Evolutionary conservation across 2,888 invertebrate genomes (phyloP).

Genomic region (Eulithis testata): DNA sequence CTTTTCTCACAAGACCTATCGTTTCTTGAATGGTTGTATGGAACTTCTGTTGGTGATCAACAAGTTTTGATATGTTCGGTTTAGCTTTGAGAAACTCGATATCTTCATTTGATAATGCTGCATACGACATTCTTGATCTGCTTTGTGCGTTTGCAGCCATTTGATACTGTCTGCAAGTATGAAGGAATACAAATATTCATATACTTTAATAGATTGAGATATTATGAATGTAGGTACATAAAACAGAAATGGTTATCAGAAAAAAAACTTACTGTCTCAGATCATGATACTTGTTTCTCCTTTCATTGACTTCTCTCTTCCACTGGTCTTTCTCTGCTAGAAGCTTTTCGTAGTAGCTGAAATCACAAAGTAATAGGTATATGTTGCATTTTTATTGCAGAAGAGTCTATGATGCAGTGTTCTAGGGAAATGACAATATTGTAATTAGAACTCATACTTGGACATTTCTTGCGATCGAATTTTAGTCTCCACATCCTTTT

Average conservation of each 20-base stretch:
- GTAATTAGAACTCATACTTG: slow-evolving; percentile 47
- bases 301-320: slow-evolving; percentile 71
- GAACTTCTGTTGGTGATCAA: slow-evolving; percentile 66
- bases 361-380: slow-evolving; percentile 23
- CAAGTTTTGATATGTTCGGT: slow-evolving; percentile 66
- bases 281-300: slow-evolving; percentile 72
- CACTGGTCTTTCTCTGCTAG: slow-evolving; percentile 72
- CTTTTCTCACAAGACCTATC: slow-evolving; percentile 56
- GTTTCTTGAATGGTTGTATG: slow-evolving; percentile 65
- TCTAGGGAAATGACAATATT: background rate
- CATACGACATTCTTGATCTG: slow-evolving; percentile 66
- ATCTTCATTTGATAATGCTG: slow-evolving; percentile 71
- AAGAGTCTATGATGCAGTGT: background rate
- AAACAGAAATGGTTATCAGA: no score
- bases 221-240: no score
- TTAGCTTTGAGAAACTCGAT: slow-evolving; percentile 74
- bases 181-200: no score
- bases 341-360: slow-evolving; percentile 67
- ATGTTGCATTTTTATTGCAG: background rate
- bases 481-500: slow-evolving; percentile 48
- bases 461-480: slow-evolving; percentile 54
- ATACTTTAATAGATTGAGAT: no score
- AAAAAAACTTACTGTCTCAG: slow-evolving; percentile 65
- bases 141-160: slow-evolving; percentile 61
- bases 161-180: slow-evolving; percentile 63